Evolutionary conservation across 2,797 vertebrate species (phyloP).

Genomic region (Threskiornis aethiopicus): DNA sequence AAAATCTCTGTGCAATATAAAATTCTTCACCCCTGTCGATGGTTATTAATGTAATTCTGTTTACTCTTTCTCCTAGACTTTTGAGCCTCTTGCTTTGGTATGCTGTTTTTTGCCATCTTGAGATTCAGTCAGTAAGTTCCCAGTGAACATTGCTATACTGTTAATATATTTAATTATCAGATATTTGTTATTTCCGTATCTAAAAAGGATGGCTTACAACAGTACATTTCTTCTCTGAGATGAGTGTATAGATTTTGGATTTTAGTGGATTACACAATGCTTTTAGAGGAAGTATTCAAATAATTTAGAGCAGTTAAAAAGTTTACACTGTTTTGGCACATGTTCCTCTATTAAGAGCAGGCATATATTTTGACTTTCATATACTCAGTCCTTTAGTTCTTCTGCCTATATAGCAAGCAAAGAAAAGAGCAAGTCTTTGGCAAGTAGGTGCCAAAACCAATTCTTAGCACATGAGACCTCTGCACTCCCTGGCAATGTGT

Average conservation of each 20-base stretch:
- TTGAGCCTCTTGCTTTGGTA: not conserved
- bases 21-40: not conserved
- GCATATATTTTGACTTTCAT: not conserved
- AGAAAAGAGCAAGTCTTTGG: not conserved
- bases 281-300: not conserved
- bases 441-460: not conserved
- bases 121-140: not conserved
- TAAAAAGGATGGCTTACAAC: not conserved
- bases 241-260: not conserved
- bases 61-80: not conserved
- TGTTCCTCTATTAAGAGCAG: not conserved
- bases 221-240: not conserved
- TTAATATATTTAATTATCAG: not conserved
- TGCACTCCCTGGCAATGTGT: not conserved
- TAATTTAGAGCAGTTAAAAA: not conserved
- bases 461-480: not conserved
- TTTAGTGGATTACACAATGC: not conserved
- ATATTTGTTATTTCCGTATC: not conserved
- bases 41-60: not conserved
- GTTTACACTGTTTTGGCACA: not conserved
- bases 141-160: not conserved
- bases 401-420: not conserved
- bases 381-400: not conserved
- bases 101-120: not conserved
- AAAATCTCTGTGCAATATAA: not conserved